phyloP scores from a whole-genome alignment of 2,113 vertebrate genomes.

The Chaetodon trifascialis region DNA sequence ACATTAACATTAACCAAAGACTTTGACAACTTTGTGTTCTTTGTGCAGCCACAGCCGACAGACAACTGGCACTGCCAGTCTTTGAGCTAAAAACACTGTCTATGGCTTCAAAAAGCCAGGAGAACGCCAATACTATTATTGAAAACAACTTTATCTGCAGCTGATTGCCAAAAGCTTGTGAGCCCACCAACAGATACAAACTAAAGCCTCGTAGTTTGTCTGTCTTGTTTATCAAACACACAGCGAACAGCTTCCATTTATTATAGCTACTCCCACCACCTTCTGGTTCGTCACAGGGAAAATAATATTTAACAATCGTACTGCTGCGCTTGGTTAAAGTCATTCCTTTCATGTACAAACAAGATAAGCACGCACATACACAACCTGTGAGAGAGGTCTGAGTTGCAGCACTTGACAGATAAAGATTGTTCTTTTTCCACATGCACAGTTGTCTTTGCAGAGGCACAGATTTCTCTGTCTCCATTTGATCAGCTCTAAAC shows the following conservation, averaged over 20 bases:
- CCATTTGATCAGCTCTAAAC: conserved; percentile 38
- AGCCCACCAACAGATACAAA: conserved; percentile 52
- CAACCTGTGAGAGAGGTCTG: conserved; percentile 34
- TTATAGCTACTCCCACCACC: conserved; percentile 65
- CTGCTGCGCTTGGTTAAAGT: conserved; percentile 68
- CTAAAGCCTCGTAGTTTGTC: conserved; percentile 46
- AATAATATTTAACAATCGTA: conserved; percentile 80
- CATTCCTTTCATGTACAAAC: conserved; percentile 74
- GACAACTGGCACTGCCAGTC: conserved; percentile 11
- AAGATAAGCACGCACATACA: conserved; percentile 73
- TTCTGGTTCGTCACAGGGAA: conserved; percentile 58
- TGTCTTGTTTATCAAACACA: conserved; percentile 48
- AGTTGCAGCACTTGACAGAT: conserved; percentile 65
- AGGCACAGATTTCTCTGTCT: conserved; percentile 28
- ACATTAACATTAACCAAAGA: conserved; percentile 11
- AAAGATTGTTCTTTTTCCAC: conserved; percentile 43
- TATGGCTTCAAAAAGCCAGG: conserved; percentile 39
- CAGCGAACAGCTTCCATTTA: conserved; percentile 57
- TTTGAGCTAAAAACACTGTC: conserved; percentile 37
- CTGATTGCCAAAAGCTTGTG: conserved; percentile 36
- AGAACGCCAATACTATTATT: conserved; percentile 41
- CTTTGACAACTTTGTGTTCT: conserved; percentile 22
- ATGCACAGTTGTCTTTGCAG: conserved; percentile 20
- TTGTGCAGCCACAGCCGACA: conserved; percentile 17
- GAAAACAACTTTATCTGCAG: conserved; percentile 56